Evolutionary conservation across 92 coral and sea anemone species (phyloP).

Genomic region (Epizoanthus rinbou): DNA sequence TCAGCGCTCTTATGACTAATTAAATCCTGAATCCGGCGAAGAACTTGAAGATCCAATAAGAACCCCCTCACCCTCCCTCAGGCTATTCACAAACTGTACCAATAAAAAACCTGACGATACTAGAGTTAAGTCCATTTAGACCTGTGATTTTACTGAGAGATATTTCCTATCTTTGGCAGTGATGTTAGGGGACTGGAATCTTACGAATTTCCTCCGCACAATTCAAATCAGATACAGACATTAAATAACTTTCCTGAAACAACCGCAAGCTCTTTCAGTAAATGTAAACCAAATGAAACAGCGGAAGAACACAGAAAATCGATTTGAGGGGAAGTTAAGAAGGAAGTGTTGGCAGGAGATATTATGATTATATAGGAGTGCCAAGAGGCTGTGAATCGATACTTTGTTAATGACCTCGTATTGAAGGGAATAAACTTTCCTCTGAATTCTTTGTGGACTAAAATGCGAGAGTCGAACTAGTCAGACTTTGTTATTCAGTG

Average conservation of each 20-base stretch:
- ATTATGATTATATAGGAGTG: not conserved
- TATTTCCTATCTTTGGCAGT: constrained; percentile 14
- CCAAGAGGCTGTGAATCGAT: not conserved
- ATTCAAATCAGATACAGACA: not conserved
- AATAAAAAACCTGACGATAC: too few relatives aligned
- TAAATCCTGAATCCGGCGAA: too few relatives aligned
- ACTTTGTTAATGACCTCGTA: too few relatives aligned
- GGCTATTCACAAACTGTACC: too few relatives aligned
- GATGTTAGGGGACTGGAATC: constrained; percentile 24
- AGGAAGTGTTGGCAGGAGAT: not conserved
- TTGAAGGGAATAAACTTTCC: too few relatives aligned
- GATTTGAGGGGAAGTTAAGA: constrained; percentile 5
- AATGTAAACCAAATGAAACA: constrained; percentile 6
- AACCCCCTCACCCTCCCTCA: too few relatives aligned
- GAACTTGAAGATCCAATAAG: too few relatives aligned
- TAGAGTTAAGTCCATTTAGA: not conserved
- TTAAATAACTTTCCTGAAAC: constrained; percentile 14
- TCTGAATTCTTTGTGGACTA: too few relatives aligned
- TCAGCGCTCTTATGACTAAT: too few relatives aligned
- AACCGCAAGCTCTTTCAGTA: constrained; percentile 16
- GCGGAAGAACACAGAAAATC: constrained; percentile 21
- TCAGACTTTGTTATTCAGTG: too few relatives aligned
- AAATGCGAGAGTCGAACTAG: too few relatives aligned
- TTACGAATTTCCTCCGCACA: constrained; percentile 11
- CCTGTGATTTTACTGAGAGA: not conserved